Percentiles rank a stretch among this genome's conserved stretches.
These are phyloP conservation scores for Tragelaphus strepsiceros DNA, from an alignment of 2,113 vertebrate species.

Conservation along the genomic window DNA sequence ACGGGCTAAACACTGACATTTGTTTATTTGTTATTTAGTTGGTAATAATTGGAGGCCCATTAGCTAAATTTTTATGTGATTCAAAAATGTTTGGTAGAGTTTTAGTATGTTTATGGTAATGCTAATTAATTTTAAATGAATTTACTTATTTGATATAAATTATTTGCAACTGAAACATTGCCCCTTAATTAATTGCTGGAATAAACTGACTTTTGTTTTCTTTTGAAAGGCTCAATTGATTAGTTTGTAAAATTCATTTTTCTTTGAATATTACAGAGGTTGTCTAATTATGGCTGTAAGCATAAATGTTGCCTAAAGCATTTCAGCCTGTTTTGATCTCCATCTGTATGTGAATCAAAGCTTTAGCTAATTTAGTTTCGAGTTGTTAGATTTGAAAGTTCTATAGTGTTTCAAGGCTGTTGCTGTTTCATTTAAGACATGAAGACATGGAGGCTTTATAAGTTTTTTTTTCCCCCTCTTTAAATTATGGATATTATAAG, in stretches of 20 bases:
- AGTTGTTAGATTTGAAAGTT: background rate
- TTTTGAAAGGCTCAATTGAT: background rate
- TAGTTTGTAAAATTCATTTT: background rate
- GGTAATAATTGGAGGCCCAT: conserved; percentile 13
- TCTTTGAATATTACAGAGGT: background rate
- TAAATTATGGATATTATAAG: background rate
- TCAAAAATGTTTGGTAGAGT: background rate
- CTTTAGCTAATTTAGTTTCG: background rate
- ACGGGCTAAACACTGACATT: background rate
- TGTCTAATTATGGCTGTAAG: background rate
- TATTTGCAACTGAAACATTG: background rate
- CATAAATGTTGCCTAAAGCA: background rate
- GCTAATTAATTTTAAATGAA: background rate
- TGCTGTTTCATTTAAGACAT: background rate
- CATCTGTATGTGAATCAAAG: background rate
- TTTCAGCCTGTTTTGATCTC: background rate
- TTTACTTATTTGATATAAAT: conserved; percentile 16
- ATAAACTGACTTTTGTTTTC: background rate
- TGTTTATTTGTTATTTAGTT: conserved; percentile 19
- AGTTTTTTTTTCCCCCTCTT: background rate
- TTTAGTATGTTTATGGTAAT: conserved; percentile 14
- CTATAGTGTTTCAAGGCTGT: background rate
- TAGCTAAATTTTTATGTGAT: background rate
- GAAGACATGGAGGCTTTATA: background rate
- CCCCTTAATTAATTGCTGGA: background rate